A percentile compares a stretch with the other conserved stretches of the same genome.
phyloP scores from a whole-genome alignment of 1,140 invertebrate species.

The Lasioglossum baleicum region DNA sequence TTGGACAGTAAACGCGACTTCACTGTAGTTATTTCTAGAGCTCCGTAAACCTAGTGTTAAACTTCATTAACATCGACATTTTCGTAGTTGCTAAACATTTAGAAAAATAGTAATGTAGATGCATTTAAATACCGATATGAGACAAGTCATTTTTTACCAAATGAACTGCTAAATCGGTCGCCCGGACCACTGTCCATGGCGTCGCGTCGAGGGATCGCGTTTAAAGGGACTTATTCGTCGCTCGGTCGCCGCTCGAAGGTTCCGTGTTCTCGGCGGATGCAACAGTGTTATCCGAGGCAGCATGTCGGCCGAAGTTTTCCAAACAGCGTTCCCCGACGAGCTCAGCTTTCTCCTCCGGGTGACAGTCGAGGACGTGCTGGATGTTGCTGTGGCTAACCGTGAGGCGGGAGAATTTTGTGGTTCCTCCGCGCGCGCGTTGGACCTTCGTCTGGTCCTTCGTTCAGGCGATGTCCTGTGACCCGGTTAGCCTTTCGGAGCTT shows the following conservation, averaged over 20 bases:
- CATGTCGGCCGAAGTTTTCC: constrained; percentile 19
- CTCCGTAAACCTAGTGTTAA: too few relatives aligned
- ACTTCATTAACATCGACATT: too few relatives aligned
- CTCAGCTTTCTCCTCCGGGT: constrained; percentile 17
- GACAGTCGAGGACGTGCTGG: constrained; percentile 21
- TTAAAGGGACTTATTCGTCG: not conserved
- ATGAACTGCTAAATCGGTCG: too few relatives aligned
- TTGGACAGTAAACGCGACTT: too few relatives aligned
- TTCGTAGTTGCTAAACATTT: too few relatives aligned
- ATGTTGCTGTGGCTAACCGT: constrained; percentile 30
- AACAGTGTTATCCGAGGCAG: constrained; percentile 7
- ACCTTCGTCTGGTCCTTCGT: not conserved
- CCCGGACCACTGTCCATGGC: too few relatives aligned
- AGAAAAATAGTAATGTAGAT: too few relatives aligned
- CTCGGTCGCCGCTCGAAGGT: not conserved
- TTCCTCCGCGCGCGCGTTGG: constrained; percentile 14
- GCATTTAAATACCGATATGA: too few relatives aligned
- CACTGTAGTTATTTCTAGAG: too few relatives aligned
- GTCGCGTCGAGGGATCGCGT: not conserved
- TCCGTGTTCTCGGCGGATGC: not conserved
- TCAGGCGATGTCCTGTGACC: constrained; percentile 32
- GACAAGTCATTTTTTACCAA: too few relatives aligned
- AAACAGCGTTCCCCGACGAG: not conserved
- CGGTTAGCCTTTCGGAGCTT: not conserved
- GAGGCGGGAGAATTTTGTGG: constrained; percentile 41